Evolutionary conservation across 2,888 invertebrate species (phyloP).

Genomic region (Archaeoteleia sp.): DNA sequence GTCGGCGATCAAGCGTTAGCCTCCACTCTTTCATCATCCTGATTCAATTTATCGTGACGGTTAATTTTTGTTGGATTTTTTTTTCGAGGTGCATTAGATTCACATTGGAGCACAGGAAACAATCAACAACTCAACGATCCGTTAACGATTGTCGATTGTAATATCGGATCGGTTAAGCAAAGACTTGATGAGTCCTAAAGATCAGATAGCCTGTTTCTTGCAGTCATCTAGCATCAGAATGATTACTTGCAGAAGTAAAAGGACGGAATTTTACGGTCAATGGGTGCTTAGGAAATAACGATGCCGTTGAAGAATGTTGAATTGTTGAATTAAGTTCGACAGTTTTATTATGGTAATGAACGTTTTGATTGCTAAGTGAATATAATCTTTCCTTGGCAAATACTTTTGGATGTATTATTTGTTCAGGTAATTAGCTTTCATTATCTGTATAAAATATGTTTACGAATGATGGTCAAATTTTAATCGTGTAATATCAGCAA

Average conservation of each 20-base stretch:
- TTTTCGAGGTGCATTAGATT: slow-evolving; percentile 12
- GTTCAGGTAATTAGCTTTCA: too few relatives aligned
- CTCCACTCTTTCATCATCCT: slow-evolving; percentile 44
- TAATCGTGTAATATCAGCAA: too few relatives aligned
- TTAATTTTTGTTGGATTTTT: slow-evolving; percentile 17
- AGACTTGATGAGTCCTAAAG: slow-evolving; percentile 22
- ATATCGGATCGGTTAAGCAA: slow-evolving; percentile 3
- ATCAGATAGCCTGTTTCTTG: not conserved
- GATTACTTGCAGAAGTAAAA: slow-evolving; percentile 19
- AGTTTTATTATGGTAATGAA: slow-evolving; percentile 4
- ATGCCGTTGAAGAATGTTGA: slow-evolving; percentile 24
- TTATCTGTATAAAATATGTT: too few relatives aligned
- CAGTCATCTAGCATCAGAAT: not conserved
- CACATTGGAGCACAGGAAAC: slow-evolving; percentile 26
- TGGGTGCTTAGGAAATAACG: slow-evolving; percentile 19
- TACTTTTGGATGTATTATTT: too few relatives aligned
- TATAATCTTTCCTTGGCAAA: too few relatives aligned
- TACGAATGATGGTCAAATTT: too few relatives aligned
- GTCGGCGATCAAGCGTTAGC: slow-evolving; percentile 30
- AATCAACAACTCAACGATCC: slow-evolving; percentile 40
- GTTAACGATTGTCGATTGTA: slow-evolving; percentile 37
- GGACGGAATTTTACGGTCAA: slow-evolving; percentile 21
- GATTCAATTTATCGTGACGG: slow-evolving; percentile 36
- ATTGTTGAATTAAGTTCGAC: slow-evolving; percentile 25
- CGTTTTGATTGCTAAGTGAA: too few relatives aligned